These are phyloP conservation scores for Harpalus rufipes DNA, from an alignment of 2,888 invertebrate genomes.

Conservation along the genomic window DNA sequence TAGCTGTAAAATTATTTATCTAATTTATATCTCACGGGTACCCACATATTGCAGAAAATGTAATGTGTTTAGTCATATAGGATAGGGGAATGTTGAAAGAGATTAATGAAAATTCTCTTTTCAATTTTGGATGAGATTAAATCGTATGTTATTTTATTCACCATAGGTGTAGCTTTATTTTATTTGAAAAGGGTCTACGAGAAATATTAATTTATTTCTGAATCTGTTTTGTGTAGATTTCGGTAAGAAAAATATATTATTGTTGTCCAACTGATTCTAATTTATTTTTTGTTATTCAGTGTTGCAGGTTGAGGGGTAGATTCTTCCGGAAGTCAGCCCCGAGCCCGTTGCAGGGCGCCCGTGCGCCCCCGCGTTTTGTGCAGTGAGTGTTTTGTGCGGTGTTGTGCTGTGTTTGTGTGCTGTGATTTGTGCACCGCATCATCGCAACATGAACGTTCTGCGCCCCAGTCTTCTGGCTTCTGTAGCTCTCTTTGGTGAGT, in stretches of 20 bases:
- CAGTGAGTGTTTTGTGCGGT: conserved; percentile 42
- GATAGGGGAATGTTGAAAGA: background rate
- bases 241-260: no score
- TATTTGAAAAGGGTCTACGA: background rate
- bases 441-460: conserved; percentile 53
- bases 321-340: background rate
- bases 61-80: background rate
- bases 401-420: conserved; percentile 56
- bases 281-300: background rate
- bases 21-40: background rate
- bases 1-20: background rate
- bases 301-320: conserved; percentile 35
- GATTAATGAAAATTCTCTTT: background rate
- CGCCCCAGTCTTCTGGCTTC: background rate
- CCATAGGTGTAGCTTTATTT: background rate
- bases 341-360: conserved; percentile 60
- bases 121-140: background rate
- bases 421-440: conserved; percentile 32
- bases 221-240: no score
- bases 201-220: no score
- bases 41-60: background rate
- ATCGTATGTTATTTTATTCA: background rate
- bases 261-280: background rate
- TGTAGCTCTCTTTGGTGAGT: conserved; percentile 54
- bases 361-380: conserved; percentile 40